phyloP scores from a whole-genome alignment of 2,113 vertebrate species.

The Macrotis lagotis region DNA sequence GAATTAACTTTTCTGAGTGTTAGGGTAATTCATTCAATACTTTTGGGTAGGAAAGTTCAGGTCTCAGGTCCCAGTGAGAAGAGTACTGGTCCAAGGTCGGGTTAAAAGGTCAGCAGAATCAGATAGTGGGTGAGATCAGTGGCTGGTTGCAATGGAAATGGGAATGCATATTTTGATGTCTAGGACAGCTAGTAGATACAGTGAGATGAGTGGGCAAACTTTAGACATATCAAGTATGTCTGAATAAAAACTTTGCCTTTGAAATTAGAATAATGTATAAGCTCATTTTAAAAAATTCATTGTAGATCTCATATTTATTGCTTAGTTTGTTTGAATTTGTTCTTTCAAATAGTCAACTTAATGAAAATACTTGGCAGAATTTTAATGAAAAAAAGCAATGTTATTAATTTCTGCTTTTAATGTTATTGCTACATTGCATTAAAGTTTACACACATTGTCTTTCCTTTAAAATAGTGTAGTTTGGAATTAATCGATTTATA shows the following conservation, averaged over 20 bases:
- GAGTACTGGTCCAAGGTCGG: neutral
- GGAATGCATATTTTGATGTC: neutral
- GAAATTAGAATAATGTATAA: slow-evolving; percentile 69
- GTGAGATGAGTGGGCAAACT: neutral
- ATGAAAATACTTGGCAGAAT: slow-evolving; percentile 62
- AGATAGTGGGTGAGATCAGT: neutral
- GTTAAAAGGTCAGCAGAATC: neutral
- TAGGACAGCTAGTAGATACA: neutral
- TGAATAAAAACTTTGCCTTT: slow-evolving; percentile 62
- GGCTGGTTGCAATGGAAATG: neutral
- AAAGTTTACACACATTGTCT: neutral
- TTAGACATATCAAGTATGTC: slow-evolving; percentile 32
- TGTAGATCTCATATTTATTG: slow-evolving; percentile 64
- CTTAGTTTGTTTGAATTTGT: slow-evolving; percentile 62
- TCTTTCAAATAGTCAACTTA: slow-evolving; percentile 67
- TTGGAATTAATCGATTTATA: neutral
- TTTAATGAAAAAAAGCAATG: slow-evolving; percentile 62
- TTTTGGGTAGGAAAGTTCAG: neutral
- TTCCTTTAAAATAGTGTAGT: neutral
- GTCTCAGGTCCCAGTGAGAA: neutral
- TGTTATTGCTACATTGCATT: neutral
- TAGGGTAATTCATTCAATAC: neutral
- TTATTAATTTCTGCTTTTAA: slow-evolving; percentile 69
- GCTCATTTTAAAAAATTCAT: slow-evolving; percentile 65
- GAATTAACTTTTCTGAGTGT: neutral